Conservation (phyloP, 2,888 invertebrate genomes). For the Tenthredo amoena region DNA sequence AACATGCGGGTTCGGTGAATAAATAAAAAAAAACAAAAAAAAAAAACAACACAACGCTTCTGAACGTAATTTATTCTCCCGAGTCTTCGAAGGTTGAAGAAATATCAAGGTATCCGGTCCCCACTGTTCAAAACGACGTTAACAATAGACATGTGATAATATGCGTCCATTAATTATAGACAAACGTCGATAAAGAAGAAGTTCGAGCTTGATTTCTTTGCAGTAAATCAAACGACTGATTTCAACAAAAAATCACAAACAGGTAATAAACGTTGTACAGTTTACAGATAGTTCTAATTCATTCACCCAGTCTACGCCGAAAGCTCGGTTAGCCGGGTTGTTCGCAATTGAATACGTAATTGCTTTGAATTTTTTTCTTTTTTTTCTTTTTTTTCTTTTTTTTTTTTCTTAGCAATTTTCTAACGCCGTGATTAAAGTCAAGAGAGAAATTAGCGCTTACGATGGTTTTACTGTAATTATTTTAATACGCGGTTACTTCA, state of each 20-base stretch:
- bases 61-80: not conserved
- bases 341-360: not conserved
- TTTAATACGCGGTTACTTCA: slow-evolving; percentile 21
- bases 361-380: not conserved
- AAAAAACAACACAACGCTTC: too few relatives aligned
- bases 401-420: not conserved
- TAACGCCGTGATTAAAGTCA: not conserved
- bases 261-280: slow-evolving; percentile 19
- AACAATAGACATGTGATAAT: not conserved
- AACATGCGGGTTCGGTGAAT: not conserved
- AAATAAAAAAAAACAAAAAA: not conserved
- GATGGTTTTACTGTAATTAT: slow-evolving; percentile 5
- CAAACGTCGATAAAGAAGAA: slow-evolving; percentile 11
- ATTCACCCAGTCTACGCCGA: not conserved
- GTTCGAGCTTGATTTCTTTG: not conserved
- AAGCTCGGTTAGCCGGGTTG: not conserved
- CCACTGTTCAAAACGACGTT: not conserved
- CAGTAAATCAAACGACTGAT: slow-evolving; percentile 1
- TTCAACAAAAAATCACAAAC: slow-evolving; percentile 18
- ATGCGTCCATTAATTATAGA: not conserved
- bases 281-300: not conserved
- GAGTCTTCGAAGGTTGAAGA: not conserved
- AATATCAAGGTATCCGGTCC: not conserved
- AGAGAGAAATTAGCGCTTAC: slow-evolving; percentile 7
- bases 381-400: not conserved